Base-by-base conservation (phyloP, 2,113 vertebrate genomes). In the Anser brachyrhynchus region DNA sequence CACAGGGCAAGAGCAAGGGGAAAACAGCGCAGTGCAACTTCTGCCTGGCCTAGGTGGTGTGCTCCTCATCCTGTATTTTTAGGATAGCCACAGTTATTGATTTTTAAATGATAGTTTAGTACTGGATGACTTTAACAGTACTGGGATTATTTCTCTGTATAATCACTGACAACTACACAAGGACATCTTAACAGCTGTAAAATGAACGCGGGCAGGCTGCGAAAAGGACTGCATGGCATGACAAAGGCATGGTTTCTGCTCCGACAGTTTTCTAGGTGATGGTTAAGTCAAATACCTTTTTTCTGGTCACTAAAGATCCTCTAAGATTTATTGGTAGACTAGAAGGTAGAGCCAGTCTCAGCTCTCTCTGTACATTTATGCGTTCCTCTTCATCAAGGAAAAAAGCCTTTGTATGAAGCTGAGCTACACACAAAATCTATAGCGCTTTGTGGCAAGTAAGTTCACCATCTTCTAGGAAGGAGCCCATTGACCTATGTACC, bases 121-220 rank as follows among this genome's bases (percentile, higher is more conserved):
- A 33, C 43, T 2, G 5, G 57, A 17, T 9, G 67, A 55, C 44
- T 73, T 89, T 28, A 85, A 64, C 8, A 52, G 51, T 2, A 37
- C 54, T 90, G 71, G 59, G 49, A 89, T 94, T 70, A 83, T 83
- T 84, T 90, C 71, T 83, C 75, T 83, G 15, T 82, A 61, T 31
- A 43, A 6, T 58, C 14, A 9, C 37, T 81, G 83, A 59, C 51
- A 83, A 8, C 51, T 66, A 37, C 19, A 51, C 21, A 55, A 77
- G 28, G 72, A 59, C 37, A 59, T 62, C 76, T 93, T 70, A 94
- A 64, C 37, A 84, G 25, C 72, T 90, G 41, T 55, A 66, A 41
- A 74, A 17, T 71, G 51, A 84, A 70, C 77, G 79, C 51, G 83
- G 72, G 33, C 18, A 55, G 46, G 67, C 59, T 71, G 37, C 1